Conservation (phyloP, 2,797 vertebrate genomes). For the Hapalemur alaotrensis region DNA sequence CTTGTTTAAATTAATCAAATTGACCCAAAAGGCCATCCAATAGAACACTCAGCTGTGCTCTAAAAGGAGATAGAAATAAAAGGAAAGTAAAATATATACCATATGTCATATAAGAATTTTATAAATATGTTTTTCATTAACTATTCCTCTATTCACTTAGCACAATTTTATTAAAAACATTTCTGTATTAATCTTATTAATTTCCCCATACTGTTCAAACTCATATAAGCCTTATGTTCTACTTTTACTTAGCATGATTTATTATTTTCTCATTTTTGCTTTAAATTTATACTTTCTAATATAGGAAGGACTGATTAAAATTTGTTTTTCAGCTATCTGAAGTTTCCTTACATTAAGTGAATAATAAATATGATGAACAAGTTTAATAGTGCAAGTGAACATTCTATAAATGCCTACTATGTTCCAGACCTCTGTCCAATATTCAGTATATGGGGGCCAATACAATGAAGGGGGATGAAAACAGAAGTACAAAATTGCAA, state of each 20-base stretch:
- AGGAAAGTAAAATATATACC: not conserved
- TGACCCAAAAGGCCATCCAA: not conserved
- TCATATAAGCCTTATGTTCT: not conserved
- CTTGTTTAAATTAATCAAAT: conserved; percentile 24
- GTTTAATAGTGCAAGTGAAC: not conserved
- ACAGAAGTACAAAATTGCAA: not conserved
- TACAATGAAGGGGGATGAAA: not conserved
- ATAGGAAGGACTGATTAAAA: not conserved
- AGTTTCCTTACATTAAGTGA: not conserved
- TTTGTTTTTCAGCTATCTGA: not conserved
- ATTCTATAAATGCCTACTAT: not conserved
- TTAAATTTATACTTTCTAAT: not conserved
- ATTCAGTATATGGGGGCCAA: not conserved
- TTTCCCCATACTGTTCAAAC: not conserved
- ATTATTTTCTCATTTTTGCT: not conserved
- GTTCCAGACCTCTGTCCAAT: not conserved
- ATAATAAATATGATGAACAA: not conserved
- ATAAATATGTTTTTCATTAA: conserved; percentile 12
- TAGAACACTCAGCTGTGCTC: not conserved
- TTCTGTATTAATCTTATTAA: not conserved
- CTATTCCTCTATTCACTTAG: not conserved
- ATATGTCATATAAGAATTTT: not conserved
- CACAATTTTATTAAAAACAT: conserved; percentile 27
- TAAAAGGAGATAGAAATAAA: not conserved
- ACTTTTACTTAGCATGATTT: conserved; percentile 1